phyloP scores from a whole-genome alignment of 1,140 invertebrate genomes.

The Caenorhabditis remanei region DNA sequence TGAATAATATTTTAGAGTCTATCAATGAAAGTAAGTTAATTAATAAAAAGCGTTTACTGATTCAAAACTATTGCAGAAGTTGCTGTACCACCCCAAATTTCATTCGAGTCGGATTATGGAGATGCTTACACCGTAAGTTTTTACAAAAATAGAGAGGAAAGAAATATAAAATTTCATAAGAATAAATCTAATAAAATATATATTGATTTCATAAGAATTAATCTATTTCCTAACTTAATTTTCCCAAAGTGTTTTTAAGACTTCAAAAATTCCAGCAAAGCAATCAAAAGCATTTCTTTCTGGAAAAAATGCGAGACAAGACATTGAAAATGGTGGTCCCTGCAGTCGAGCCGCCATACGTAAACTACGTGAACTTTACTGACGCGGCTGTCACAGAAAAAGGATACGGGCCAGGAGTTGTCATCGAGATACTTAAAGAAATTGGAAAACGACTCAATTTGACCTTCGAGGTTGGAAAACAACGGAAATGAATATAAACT shows the following conservation, averaged over 20 bases:
- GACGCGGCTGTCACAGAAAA: slow-evolving; percentile 55
- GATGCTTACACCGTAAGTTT: slow-evolving; percentile 32
- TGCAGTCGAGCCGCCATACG: slow-evolving; percentile 63
- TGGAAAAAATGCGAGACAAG: slow-evolving; percentile 15
- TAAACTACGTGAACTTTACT: slow-evolving; percentile 68
- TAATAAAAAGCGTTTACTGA: background rate
- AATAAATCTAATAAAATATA: too few relatives aligned
- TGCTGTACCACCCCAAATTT: background rate
- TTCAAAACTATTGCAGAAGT: background rate
- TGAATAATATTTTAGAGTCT: slow-evolving; percentile 40
- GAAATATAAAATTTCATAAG: too few relatives aligned
- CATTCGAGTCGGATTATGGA: slow-evolving; percentile 18
- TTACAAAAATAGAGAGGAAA: too few relatives aligned
- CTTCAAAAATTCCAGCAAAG: slow-evolving; percentile 5
- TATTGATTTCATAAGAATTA: too few relatives aligned
- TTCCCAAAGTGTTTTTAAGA: too few relatives aligned
- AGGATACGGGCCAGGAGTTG: slow-evolving; percentile 68
- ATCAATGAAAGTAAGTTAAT: slow-evolving; percentile 30
- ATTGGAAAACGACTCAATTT: slow-evolving; percentile 64
- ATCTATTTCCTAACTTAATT: too few relatives aligned
- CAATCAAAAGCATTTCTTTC: slow-evolving; percentile 10
- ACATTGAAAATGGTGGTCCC: slow-evolving; percentile 60
- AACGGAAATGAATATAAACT: background rate
- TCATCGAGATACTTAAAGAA: slow-evolving; percentile 68
- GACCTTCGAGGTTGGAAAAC: slow-evolving; percentile 58